phyloP scores from a whole-genome alignment of 2,113 vertebrate species.

The Dendropsophus ebraccatus region DNA sequence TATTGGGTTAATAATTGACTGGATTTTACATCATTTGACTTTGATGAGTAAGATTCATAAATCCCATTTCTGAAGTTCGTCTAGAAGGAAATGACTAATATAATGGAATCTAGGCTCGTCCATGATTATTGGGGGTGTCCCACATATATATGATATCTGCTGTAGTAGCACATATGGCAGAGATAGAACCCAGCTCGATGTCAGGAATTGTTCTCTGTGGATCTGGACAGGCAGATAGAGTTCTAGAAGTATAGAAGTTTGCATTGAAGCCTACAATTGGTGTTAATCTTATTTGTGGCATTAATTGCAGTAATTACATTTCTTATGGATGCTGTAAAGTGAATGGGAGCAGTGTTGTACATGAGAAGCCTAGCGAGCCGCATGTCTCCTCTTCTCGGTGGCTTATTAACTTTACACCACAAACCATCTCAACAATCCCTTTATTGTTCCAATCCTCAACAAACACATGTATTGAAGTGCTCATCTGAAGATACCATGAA shows the following conservation, averaged over 20 bases:
- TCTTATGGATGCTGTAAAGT: slow-evolving; percentile 8
- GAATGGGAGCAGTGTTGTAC: slow-evolving; percentile 9
- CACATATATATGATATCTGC: no score
- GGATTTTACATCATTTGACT: neutral
- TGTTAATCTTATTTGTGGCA: slow-evolving; percentile 1
- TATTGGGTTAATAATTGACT: neutral
- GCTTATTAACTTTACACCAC: slow-evolving; percentile 25
- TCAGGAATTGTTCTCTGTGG: no score
- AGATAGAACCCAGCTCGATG: neutral
- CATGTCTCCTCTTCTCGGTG: slow-evolving; percentile 1
- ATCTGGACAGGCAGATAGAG: slow-evolving; percentile 24
- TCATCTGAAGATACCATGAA: slow-evolving; percentile 51
- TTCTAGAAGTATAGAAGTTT: neutral
- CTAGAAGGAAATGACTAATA: slow-evolving; percentile 30
- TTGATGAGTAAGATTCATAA: neutral
- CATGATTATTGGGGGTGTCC: neutral
- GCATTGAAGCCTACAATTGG: neutral
- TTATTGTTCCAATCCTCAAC: slow-evolving; percentile 33
- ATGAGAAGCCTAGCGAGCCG: neutral
- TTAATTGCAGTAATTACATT: neutral
- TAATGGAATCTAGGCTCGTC: neutral
- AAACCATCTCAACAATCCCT: slow-evolving; percentile 34
- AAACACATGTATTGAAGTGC: slow-evolving; percentile 42
- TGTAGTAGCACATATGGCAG: neutral
- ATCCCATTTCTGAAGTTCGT: neutral